Base-by-base conservation (phyloP, 2,113 vertebrate species). In the Tylochromis polylepis region DNA sequence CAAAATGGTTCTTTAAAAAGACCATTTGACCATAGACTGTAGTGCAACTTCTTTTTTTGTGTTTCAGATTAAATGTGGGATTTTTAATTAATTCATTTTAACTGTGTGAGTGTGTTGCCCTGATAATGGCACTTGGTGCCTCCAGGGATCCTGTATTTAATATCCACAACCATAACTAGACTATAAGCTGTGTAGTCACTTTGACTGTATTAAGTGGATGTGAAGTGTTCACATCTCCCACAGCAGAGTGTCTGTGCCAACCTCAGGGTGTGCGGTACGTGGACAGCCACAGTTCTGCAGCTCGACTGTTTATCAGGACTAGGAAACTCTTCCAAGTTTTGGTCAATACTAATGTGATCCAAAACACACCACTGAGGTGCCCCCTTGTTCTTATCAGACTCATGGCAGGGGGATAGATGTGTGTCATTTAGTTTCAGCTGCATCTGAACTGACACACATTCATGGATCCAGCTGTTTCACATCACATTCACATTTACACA, bases 271-370 rank as follows among this genome's bases (percentile, higher is more conserved):
- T 85, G 56, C 22, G n/a, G 53, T 70, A 53, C 77, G 72, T 53
- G 11, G 62, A 81, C 81, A 36, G 27, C 29, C 79, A 87, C 85
- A 83, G 81, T 81, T 87, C 82, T 88, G 81, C 83, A 38, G 83
- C 78, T 81, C 82, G 55, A 27, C 82, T 83, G 86, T 87, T 80
- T 27, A 70, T 72, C 38, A 81, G 43, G 56, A 83, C 60, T 34
- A 59, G 24, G 81, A 62, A 84, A 38, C 81, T 87, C 27, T 51
- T 83, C 31, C 85, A 85, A 67, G 79, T 84, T 84, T 36, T 14
- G 4, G 72, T 82, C 84, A 81, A 56, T 53, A 85, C 56, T 60
- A 57, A 36, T 43, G 72, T 57, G 56, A 82, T 86, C 70, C 84
- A 85, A 88, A 85, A 87, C 78, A 83, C 89, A 55, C 72, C 16